Evolutionary conservation across 1,140 invertebrate species (phyloP).

Genomic region (Halotydeus destructor): DNA sequence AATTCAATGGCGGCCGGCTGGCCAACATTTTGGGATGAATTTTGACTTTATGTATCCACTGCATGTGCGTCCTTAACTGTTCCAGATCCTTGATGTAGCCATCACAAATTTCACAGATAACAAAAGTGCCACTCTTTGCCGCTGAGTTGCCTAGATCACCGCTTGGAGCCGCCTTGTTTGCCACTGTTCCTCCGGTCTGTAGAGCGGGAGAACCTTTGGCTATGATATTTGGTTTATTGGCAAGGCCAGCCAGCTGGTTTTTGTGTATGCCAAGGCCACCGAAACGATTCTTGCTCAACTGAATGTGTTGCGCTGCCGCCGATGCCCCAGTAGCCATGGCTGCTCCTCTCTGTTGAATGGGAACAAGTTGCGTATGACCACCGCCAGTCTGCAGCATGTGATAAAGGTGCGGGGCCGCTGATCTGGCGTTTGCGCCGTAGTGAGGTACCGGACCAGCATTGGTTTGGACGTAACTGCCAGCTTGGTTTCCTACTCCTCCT

Average conservation of each 20-base stretch:
- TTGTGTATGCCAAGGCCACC: too few relatives aligned
- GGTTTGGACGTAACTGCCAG: too few relatives aligned
- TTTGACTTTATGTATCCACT: constrained; percentile 88
- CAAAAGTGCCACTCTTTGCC: constrained; percentile 32
- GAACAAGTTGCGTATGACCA: constrained; percentile 3
- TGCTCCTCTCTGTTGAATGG: constrained; percentile 2
- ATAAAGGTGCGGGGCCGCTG: constrained; percentile 9
- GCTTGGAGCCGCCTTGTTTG: neutral
- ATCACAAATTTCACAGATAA: constrained; percentile 86
- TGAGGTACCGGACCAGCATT: neutral
- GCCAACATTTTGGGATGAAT: constrained; percentile 91
- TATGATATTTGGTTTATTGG: constrained; percentile 1
- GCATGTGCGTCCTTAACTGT: constrained; percentile 77
- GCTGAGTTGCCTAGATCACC: too few relatives aligned
- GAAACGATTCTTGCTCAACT: neutral
- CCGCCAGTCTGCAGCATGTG: constrained; percentile 9
- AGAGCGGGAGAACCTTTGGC: neutral
- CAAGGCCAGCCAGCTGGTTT: neutral
- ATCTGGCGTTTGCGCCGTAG: neutral
- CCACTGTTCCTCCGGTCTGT: too few relatives aligned
- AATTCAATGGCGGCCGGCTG: constrained; percentile 76
- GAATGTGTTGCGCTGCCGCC: constrained; percentile 2
- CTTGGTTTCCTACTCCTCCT: too few relatives aligned
- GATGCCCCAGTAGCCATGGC: neutral
- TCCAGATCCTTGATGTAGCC: constrained; percentile 84